Evolutionary conservation across 1,140 invertebrate species (phyloP), one percentile per base, ranked within the genome.

Genomic region (Adelges cooleyi): DNA sequence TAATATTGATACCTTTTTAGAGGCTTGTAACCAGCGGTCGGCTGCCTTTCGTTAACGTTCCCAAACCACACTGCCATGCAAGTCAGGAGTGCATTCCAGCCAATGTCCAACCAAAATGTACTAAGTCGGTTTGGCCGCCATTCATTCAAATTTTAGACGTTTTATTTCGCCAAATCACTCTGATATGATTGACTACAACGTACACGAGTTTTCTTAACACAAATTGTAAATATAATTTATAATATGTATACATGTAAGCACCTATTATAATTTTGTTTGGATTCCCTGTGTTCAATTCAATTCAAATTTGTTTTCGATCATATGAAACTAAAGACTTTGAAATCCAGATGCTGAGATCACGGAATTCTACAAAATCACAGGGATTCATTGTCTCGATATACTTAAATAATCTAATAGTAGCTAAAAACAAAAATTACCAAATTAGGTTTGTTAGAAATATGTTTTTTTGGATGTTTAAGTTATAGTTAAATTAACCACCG

Each of bases 321-420:
- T 76, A 5, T 95, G 83, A 76, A 99, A 99, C 74, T 99, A 95
- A 20, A 96, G 75, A 69, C 93, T 97, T 72, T 99, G 96, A 74
- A 99, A 99, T 2, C 96, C 96, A 0, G 95, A 98, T 0, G 95
- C 94, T 1, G 95, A 92, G 94, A 66, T 87, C 82, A 42, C 94
- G 80, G 75, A 98, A 98, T 68, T 95, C 93, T 84, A 98, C 92
- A 72, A 98, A 98, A 78, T 98, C 95, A 51, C 95, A 75, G 0
- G 95, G 93, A 0, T 92, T 95, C 95, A 98, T 98, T 0, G 94
- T 98, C 75, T 99, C 96, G 99, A 75, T 70, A 99, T 96, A 72
- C 89, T 86, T 8, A 99, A 92, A 81, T 98, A 95, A 73, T 99
- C 95, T 20, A 94, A 92, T 22, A 98, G 76, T 0, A 98, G 75